Conservation (phyloP, 2,888 invertebrate genomes). For the Platerodrilus igneus region DNA sequence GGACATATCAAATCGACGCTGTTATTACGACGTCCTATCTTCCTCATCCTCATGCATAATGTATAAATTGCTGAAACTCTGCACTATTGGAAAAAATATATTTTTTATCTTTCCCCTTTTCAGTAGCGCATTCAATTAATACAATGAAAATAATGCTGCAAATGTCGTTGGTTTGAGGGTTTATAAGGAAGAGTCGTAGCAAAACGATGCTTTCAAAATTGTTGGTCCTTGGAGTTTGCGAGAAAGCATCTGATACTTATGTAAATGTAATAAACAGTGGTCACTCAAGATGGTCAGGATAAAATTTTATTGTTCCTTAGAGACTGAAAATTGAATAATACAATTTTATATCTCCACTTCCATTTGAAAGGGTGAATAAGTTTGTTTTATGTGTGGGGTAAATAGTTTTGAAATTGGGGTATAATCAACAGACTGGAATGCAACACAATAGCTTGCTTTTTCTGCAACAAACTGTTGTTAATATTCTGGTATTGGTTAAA, state of each 20-base stretch:
- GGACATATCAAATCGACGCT: slow-evolving; percentile 38
- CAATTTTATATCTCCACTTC: slow-evolving; percentile 27
- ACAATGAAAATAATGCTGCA: neutral
- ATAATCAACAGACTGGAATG: no score
- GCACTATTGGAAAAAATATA: slow-evolving; percentile 7
- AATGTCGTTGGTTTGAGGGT: neutral
- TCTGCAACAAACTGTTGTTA: no score
- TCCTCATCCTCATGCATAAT: slow-evolving; percentile 40
- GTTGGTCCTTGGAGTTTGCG: slow-evolving; percentile 3
- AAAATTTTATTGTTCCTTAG: slow-evolving; percentile 35
- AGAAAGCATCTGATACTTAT: slow-evolving; percentile 25
- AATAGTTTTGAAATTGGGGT: no score
- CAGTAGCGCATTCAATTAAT: neutral
- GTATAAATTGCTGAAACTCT: slow-evolving; percentile 22
- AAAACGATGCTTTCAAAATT: neutral
- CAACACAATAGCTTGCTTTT: no score
- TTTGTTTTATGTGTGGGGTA: no score
- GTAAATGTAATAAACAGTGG: slow-evolving; percentile 34
- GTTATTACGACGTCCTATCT: slow-evolving; percentile 38
- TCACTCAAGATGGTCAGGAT: slow-evolving; percentile 34
- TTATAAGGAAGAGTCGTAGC: neutral
- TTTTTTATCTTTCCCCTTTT: neutral
- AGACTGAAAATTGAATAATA: slow-evolving; percentile 36
- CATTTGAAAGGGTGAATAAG: slow-evolving; percentile 16
- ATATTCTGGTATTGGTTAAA: no score